phyloP scores from a whole-genome alignment of 1,140 invertebrate species.

The Scaptomyza montana region DNA sequence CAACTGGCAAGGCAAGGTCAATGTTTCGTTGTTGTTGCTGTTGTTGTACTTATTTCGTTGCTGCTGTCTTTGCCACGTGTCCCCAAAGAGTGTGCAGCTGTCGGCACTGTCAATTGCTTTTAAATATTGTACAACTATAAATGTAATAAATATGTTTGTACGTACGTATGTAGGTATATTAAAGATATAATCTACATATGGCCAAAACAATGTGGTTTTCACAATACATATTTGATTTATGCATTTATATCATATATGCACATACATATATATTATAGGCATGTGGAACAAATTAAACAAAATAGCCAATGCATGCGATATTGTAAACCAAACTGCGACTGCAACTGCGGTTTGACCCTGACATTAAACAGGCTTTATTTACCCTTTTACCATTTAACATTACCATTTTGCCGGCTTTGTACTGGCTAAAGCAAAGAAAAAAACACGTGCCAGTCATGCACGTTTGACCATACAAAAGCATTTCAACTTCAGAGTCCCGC shows the following conservation, averaged over 20 bases:
- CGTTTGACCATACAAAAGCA: constrained; percentile 69
- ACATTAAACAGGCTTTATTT: constrained; percentile 63
- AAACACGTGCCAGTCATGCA: constrained; percentile 75
- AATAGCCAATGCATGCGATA: constrained; percentile 54
- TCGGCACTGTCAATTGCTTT: constrained; percentile 62
- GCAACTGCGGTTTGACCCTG: constrained; percentile 63
- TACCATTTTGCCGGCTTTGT: constrained; percentile 32
- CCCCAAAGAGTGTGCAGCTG: constrained; percentile 68
- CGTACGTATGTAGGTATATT: not conserved
- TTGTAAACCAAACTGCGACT: constrained; percentile 2
- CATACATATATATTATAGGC: constrained; percentile 40
- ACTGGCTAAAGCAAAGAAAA: not conserved
- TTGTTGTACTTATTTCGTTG: constrained; percentile 1
- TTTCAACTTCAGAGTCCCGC: constrained; percentile 4
- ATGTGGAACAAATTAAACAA: constrained; percentile 44
- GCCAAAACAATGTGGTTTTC: constrained; percentile 18
- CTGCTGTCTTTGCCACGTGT: constrained; percentile 50
- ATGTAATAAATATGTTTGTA: not conserved
- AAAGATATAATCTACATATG: constrained; percentile 15
- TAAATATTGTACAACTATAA: constrained; percentile 19
- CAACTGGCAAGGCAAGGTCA: constrained; percentile 63
- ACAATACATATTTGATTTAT: constrained; percentile 60
- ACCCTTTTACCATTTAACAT: constrained; percentile 34
- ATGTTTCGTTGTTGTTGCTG: constrained; percentile 9
- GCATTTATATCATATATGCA: constrained; percentile 30